phyloP scores from a whole-genome alignment of 2,888 invertebrate genomes.

The Sclerodermus sp. region DNA sequence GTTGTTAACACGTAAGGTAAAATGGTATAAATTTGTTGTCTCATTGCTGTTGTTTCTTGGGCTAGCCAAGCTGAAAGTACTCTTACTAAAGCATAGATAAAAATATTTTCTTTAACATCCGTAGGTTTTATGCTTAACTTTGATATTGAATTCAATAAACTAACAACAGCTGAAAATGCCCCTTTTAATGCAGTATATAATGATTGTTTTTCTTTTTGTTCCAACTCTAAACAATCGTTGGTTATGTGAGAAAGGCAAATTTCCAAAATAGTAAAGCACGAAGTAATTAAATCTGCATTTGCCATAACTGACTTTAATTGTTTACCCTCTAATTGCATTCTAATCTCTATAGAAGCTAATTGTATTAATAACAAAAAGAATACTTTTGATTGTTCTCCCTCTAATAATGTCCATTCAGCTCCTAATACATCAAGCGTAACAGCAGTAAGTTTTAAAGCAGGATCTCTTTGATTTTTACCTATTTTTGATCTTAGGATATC shows the following conservation, averaged over 20 bases:
- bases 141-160: slow-evolving; percentile 72
- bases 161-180: slow-evolving; percentile 80
- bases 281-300: slow-evolving; percentile 77
- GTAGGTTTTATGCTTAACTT: slow-evolving; percentile 70
- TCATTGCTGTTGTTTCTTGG: slow-evolving; percentile 87
- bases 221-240: slow-evolving; percentile 79
- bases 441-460: slow-evolving; percentile 81
- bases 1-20: slow-evolving; percentile 80
- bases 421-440: slow-evolving; percentile 80
- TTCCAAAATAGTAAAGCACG: slow-evolving; percentile 82
- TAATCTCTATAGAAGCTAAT: slow-evolving; percentile 86
- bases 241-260: slow-evolving; percentile 78
- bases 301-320: slow-evolving; percentile 77
- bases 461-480: slow-evolving; percentile 85
- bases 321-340: slow-evolving; percentile 90
- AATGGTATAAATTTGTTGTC: slow-evolving; percentile 77
- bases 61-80: slow-evolving; percentile 88
- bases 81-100: slow-evolving; percentile 82
- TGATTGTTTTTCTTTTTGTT: slow-evolving; percentile 88
- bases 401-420: slow-evolving; percentile 80
- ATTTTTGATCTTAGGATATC: slow-evolving; percentile 87
- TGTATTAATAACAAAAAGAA: slow-evolving; percentile 82
- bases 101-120: slow-evolving; percentile 72
- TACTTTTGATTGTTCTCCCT: slow-evolving; percentile 79
- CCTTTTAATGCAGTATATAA: slow-evolving; percentile 88